These are phyloP conservation scores for Strix occidentalis DNA, from an alignment of 2,797 vertebrate species.

Conservation along the genomic window DNA sequence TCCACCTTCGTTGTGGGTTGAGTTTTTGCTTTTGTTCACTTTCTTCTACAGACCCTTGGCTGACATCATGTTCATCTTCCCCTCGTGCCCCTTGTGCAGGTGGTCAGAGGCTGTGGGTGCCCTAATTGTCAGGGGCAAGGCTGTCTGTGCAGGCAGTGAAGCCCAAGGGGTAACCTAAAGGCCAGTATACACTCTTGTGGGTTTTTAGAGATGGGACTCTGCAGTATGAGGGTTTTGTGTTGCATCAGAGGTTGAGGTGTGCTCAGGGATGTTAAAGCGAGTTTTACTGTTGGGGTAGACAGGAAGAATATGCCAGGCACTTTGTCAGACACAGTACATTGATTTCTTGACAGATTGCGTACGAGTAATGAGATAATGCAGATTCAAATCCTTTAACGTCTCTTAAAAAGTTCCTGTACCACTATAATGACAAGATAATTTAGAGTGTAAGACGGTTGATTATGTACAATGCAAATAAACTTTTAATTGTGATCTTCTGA, in stretches of 20 bases:
- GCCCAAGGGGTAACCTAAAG: not conserved
- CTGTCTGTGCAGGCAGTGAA: not conserved
- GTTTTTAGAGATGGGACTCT: not conserved
- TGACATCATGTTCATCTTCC: not conserved
- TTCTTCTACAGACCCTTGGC: not conserved
- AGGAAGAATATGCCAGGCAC: fast-evolving
- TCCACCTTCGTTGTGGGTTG: not conserved
- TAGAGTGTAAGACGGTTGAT: not conserved
- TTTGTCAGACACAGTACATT: not conserved
- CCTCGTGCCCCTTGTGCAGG: not conserved
- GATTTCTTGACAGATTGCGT: not conserved
- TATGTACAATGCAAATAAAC: not conserved
- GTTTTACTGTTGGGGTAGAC: not conserved
- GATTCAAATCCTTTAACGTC: not conserved
- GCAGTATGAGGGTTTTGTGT: not conserved
- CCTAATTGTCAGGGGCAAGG: not conserved
- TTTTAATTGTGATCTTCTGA: not conserved
- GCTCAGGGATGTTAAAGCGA: not conserved
- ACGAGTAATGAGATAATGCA: not conserved
- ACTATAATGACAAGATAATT: not conserved
- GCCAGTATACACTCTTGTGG: not conserved
- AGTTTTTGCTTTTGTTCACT: not conserved
- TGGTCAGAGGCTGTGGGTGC: not conserved
- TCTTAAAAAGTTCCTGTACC: not conserved
- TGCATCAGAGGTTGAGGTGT: not conserved